A percentile compares a stretch with the other conserved stretches of the same genome.
Evolutionary conservation across 2,888 invertebrate species (phyloP).

Genomic region (Cancer borealis): DNA sequence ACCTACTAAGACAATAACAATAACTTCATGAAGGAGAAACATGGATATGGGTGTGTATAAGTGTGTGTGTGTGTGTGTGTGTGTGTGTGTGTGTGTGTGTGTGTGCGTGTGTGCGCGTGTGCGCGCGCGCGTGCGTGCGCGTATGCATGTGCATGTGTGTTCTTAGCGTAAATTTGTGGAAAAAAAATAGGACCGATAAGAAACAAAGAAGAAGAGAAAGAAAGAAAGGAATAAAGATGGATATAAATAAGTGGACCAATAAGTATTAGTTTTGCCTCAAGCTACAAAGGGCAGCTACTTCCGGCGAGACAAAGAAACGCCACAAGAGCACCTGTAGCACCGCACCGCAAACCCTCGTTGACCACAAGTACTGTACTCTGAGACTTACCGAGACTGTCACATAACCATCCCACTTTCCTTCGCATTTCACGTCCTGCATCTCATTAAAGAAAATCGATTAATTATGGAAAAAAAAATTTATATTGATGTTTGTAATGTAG

Average conservation of each 20-base stretch:
- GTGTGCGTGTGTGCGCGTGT: constrained; percentile 13
- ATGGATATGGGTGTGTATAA: background rate
- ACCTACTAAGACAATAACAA: too few species aligned
- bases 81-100: constrained; percentile 40
- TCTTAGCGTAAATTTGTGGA: background rate
- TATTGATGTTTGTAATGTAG: too few species aligned
- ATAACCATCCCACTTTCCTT: too few species aligned
- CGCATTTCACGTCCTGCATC: too few species aligned
- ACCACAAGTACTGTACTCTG: background rate
- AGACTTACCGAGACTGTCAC: too few species aligned
- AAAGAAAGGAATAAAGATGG: background rate
- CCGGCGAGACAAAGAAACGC: background rate
- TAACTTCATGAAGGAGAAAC: too few species aligned
- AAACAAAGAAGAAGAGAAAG: background rate
- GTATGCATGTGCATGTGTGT: background rate
- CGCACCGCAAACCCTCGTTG: background rate
- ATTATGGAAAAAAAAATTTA: too few species aligned
- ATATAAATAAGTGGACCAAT: too few species aligned
- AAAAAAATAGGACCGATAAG: too few species aligned
- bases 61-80: background rate
- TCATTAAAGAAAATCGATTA: too few species aligned
- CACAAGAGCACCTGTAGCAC: background rate
- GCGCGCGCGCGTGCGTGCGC: background rate
- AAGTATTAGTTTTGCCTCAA: background rate
- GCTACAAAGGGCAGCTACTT: background rate